Evolutionary conservation across 1,140 invertebrate genomes (phyloP), one percentile per base, ranked within the genome.

Genomic region (Trichoplusia ni): DNA sequence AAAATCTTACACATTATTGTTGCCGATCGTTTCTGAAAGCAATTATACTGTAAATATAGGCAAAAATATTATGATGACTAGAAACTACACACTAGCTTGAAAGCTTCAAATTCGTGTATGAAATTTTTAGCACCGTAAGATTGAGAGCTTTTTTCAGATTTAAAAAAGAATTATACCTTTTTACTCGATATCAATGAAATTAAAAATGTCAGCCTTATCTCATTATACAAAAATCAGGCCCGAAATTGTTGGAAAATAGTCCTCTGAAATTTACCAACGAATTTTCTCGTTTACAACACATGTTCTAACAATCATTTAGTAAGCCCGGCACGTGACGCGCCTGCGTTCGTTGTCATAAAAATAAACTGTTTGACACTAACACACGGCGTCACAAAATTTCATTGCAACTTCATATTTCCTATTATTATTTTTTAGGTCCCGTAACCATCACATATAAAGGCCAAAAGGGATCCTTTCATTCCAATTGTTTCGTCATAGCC

Each of bases 401-500:
- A 58, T 58, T 58, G 54, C 54, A 44, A 9, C 37, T 42, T 9
- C 38, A 58, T 44, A 58, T 19, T 58, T 58, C 25, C 25, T 47
- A 60, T 60, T 60, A 60, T 60, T 35, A 47, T 60, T 60, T 60
- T 60, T 60, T 60, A 11, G 42, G 11, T 19, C 40, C 5, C 25
- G n/a, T 59, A 21, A 51, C 18, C 40, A 38, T 53, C 27, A 35
- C 46, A 18, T 42, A 54, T 61, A 56, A 67, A 62, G 46, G 58
- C 44, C 38, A 51, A 64, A 64, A 63, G 46, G 38, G 61, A 23
- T 64, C 33, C 35, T 44, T 58, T 64, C 38, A 63, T 64, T 56
- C 40, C 61, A 69, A 69, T 77, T 77, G 73, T 81, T 81, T 71
- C 69, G 44, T 73, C 70, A 71, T 75, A 72, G 68, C 35, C 46